Base-by-base conservation (phyloP, 2,888 invertebrate genomes). In the Monochamus alternatus region DNA sequence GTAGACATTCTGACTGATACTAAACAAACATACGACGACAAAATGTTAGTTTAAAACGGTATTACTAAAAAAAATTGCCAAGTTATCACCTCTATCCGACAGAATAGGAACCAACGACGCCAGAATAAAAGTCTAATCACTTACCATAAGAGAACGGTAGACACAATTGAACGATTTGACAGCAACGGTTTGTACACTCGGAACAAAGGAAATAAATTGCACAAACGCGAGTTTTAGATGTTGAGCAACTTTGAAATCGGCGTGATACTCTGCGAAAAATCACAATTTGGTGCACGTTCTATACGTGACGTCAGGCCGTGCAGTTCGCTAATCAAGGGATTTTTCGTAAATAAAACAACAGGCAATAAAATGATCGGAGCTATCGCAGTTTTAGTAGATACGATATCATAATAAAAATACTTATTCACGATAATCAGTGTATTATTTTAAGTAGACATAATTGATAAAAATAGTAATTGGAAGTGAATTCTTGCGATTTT, bases 171-270 rank as follows among this genome's bases (percentile, higher is more conserved):
- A 3, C 55, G 55, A n/a, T 5, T 4, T 5, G n/a, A 55, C 7
- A 55, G 14, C 4, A 55, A 55, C 55, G 1, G 3, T 55, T 38
- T 38, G 8, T 55, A 55, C n/a, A n/a, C 14, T n/a, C 22, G 55
- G 14, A 55, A 55, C 55, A 55, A 55, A 55, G 55, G 55, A 55
- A 55, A 55, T 22, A n/a, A 14, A 14, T 55, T 55, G n/a, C 55
- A 55, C 55, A 55, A 55, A 55, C 55, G 14, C 55, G 4, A 55
- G 7, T 55, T 55, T 55, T 5, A 55, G 14, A 22, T 55, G 55
- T 55, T 55, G 14, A 8, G 55, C 14, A 55, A 55, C 14, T 55
- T n/a, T 5, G n/a, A 55, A 55, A n/a, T 55, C 14, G 55, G 9
- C 52, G 52, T 52, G 7, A 22, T 22, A 22, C 14, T 14, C 14